Evolutionary conservation across 2,797 vertebrate genomes (phyloP).

Genomic region (Betta splendens): DNA sequence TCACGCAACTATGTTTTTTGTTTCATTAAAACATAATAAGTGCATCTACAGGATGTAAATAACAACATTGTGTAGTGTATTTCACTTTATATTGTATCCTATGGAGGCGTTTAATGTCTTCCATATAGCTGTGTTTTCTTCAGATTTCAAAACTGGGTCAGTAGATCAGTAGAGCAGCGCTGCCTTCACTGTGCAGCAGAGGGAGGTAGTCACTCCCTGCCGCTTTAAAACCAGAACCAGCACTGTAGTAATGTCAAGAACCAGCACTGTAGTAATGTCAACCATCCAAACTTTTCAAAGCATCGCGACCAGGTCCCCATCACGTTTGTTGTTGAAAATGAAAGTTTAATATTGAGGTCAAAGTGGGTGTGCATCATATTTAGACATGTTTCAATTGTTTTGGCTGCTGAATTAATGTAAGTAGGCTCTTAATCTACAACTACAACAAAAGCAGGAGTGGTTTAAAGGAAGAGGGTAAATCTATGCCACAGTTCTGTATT

Average conservation of each 20-base stretch:
- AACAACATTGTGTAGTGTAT: not conserved
- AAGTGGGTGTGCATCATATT: no score
- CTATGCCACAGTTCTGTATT: no score
- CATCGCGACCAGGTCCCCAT: no score
- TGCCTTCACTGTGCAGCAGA: slow-evolving; percentile 41
- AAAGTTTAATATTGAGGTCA: no score
- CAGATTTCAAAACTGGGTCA: slow-evolving; percentile 68
- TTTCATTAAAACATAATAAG: no score
- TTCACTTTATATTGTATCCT: not conserved
- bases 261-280: not conserved
- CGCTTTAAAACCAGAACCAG: not conserved
- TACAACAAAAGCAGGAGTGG: no score
- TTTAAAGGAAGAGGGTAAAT: no score
- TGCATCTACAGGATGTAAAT: not conserved
- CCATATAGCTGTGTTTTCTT: not conserved
- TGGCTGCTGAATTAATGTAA: no score
- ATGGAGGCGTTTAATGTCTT: not conserved
- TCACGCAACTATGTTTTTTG: no score
- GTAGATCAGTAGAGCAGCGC: slow-evolving; percentile 74
- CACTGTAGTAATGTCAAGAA: not conserved
- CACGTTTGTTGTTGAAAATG: no score
- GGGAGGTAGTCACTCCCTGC: slow-evolving; percentile 31
- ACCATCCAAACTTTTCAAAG: not conserved
- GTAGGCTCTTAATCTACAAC: no score
- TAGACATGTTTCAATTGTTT: no score